Evolutionary conservation across 2,888 invertebrate species (phyloP).

Genomic region (Halictus quadricinctus): DNA sequence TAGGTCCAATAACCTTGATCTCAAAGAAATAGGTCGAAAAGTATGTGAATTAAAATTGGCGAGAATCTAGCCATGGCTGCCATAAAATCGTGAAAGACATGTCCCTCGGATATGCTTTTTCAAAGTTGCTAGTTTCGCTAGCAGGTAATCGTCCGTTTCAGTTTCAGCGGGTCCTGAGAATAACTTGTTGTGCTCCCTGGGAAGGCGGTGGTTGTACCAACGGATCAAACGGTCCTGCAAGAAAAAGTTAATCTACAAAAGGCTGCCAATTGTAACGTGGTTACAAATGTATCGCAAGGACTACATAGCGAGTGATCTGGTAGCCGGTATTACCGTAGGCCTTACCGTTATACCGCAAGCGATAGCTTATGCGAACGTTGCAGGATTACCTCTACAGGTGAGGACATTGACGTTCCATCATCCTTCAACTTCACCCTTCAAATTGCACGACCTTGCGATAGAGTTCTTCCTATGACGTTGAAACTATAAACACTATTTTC

Average conservation of each 20-base stretch:
- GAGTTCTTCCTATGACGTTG: not conserved
- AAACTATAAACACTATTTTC: not conserved
- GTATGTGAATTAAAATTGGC: no score
- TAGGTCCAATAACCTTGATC: no score
- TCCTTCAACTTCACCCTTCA: slow-evolving; percentile 1
- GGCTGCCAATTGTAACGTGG: slow-evolving; percentile 88
- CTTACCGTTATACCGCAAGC: slow-evolving; percentile 88
- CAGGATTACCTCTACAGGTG: slow-evolving; percentile 84
- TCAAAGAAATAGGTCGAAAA: no score
- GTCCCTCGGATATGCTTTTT: not conserved
- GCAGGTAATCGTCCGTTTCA: slow-evolving; percentile 50
- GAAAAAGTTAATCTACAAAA: slow-evolving; percentile 85
- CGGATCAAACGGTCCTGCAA: slow-evolving; percentile 85
- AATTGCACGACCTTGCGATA: not conserved
- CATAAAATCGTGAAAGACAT: no score
- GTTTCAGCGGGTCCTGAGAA: slow-evolving; percentile 65
- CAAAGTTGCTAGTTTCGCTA: not conserved
- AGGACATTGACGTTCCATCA: slow-evolving; percentile 30
- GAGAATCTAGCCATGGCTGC: no score
- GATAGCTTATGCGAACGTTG: slow-evolving; percentile 85
- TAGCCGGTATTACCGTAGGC: slow-evolving; percentile 90
- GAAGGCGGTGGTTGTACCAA: slow-evolving; percentile 80
- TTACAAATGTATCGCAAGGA: slow-evolving; percentile 87
- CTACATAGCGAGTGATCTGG: slow-evolving; percentile 89
- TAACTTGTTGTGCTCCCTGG: slow-evolving; percentile 62